Percentiles rank a stretch among this genome's conserved stretches.
phyloP scores from a whole-genome alignment of 2,888 invertebrate species.

The Erebia epiphron region DNA sequence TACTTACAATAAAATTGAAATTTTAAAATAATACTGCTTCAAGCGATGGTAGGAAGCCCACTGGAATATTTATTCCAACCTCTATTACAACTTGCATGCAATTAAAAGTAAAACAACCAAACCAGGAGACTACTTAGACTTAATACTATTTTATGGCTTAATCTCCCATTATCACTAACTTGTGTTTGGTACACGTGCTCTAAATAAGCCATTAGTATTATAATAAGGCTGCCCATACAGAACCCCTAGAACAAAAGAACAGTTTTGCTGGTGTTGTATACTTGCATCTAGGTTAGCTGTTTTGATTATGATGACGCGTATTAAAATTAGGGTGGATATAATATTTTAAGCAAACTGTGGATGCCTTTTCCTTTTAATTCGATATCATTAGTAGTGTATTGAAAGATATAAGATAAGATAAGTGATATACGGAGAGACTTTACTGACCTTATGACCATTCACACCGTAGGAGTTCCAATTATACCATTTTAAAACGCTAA shows the following conservation, averaged over 20 bases:
- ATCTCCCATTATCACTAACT: constrained; percentile 10
- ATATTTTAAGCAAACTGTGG: background rate
- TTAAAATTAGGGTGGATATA: constrained; percentile 8
- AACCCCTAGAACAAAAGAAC: constrained; percentile 5
- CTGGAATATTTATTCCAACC: background rate
- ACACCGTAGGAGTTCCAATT: no score
- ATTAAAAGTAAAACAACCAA: constrained; percentile 1
- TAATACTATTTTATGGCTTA: background rate
- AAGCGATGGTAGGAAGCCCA: no score
- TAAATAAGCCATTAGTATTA: constrained; percentile 11
- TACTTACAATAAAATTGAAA: no score
- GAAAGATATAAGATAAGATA: no score
- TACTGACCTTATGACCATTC: no score
- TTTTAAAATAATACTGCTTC: no score
- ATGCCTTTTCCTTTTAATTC: background rate
- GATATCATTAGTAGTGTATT: no score
- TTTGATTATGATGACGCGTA: constrained; percentile 29
- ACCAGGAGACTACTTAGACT: background rate
- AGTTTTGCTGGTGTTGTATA: constrained; percentile 3
- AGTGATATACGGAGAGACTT: no score
- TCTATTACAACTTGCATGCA: background rate
- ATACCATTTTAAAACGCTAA: no score
- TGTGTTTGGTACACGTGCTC: constrained; percentile 15
- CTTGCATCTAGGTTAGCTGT: constrained; percentile 16
- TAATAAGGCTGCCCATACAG: constrained; percentile 16